Conservation (phyloP, 2,888 invertebrate genomes). For the Mythimna lalbum region DNA sequence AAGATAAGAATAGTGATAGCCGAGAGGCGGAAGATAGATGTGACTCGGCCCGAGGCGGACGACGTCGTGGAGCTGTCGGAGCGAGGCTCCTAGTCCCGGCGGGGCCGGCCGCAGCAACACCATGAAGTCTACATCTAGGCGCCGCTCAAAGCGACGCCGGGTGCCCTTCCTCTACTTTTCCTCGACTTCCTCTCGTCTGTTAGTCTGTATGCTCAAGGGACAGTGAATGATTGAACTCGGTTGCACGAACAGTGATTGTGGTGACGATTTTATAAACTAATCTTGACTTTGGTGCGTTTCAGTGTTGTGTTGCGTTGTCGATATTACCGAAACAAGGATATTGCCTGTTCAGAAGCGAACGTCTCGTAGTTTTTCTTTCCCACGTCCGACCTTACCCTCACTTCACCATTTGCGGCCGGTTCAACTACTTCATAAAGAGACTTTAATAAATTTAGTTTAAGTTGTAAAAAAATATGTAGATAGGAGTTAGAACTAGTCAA, state of each 20-base stretch:
- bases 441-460: conserved; percentile 83
- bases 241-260: conserved; percentile 78
- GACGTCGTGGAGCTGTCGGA: conserved; percentile 85
- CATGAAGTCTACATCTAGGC: conserved; percentile 89
- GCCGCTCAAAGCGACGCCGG: conserved; percentile 59
- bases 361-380: conserved; percentile 71
- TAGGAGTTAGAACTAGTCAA: conserved; percentile 89
- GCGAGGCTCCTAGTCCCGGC: conserved; percentile 89
- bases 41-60: conserved; percentile 79
- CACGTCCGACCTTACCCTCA: conserved; percentile 70
- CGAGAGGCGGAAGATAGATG: conserved; percentile 91
- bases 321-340: conserved; percentile 73
- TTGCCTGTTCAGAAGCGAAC: conserved; percentile 70
- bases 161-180: conserved; percentile 61
- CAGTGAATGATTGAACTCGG: conserved; percentile 84
- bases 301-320: conserved; percentile 74
- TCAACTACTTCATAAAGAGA: conserved; percentile 83
- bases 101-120: conserved; percentile 89
- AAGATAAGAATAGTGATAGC: conserved; percentile 92
- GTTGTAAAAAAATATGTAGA: conserved; percentile 81
- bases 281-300: conserved; percentile 60
- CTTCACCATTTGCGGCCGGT: conserved; percentile 86
- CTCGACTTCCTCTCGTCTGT: conserved; percentile 69
- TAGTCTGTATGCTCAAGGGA: conserved; percentile 76
- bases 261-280: conserved; percentile 65